Conservation (phyloP, 2,113 vertebrate species). For the Nicator chloris region DNA sequence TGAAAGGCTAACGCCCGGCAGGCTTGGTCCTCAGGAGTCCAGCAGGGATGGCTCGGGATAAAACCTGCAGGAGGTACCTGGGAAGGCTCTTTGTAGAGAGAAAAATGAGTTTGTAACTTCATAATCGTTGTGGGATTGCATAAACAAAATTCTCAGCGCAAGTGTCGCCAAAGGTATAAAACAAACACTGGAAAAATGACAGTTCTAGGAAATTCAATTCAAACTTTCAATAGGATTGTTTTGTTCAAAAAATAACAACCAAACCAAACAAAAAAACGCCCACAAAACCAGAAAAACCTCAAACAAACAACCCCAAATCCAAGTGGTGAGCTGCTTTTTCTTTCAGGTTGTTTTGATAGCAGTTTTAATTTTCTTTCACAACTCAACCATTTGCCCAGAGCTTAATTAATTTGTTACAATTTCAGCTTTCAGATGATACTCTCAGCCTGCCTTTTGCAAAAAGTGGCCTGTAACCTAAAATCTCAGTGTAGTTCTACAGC, state of each 20-base stretch:
- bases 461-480: background rate
- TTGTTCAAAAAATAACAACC: background rate
- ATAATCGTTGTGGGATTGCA: background rate
- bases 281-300: background rate
- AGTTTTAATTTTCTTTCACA: background rate
- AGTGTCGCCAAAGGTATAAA: background rate
- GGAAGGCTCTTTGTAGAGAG: background rate
- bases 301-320: background rate
- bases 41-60: background rate
- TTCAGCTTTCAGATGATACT: background rate
- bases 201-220: background rate
- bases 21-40: background rate
- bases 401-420: background rate
- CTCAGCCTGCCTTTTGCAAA: background rate
- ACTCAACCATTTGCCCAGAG: background rate
- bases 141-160: accelerated
- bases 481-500: accelerated
- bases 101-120: background rate
- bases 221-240: accelerated
- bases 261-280: background rate
- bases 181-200: background rate
- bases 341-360: background rate
- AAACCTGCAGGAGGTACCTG: background rate
- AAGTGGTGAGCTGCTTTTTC: background rate
- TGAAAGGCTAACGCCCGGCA: background rate